Conservation (phyloP, 2,113 vertebrate genomes). For the Orcinus orca region DNA sequence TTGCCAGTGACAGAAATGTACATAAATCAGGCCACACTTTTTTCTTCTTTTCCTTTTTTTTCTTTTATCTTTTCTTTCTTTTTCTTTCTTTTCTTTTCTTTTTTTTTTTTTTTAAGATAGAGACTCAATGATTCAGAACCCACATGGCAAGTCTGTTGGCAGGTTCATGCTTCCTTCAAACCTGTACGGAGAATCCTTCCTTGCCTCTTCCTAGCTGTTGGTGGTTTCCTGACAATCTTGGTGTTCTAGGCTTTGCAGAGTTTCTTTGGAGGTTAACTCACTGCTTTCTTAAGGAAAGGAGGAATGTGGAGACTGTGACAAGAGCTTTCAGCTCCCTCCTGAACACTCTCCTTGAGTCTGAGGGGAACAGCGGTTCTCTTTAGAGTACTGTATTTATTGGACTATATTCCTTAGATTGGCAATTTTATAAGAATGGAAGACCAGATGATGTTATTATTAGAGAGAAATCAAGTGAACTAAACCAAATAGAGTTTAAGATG, state of each 20-base stretch:
- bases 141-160: not conserved
- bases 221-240: not conserved
- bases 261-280: not conserved
- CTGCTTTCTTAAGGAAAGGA: not conserved
- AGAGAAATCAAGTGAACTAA: slow-evolving; percentile 1
- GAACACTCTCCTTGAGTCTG: not conserved
- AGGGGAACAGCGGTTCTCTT: not conserved
- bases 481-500: not conserved
- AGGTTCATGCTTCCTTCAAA: not conserved
- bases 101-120: not conserved
- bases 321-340: not conserved
- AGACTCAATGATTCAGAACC: not conserved
- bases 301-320: not conserved
- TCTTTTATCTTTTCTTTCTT: not conserved
- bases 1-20: not conserved
- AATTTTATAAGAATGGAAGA: slow-evolving; percentile 2
- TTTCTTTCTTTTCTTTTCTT: no score
- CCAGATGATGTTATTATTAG: not conserved
- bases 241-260: not conserved
- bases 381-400: not conserved
- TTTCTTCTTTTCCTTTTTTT: not conserved
- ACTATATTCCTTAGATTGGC: not conserved
- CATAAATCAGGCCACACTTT: not conserved
- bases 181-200: not conserved
- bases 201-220: not conserved